Evolutionary conservation across 2,113 vertebrate species (phyloP), one percentile per base, ranked within the genome.

Genomic region (Serilophus lunatus): DNA sequence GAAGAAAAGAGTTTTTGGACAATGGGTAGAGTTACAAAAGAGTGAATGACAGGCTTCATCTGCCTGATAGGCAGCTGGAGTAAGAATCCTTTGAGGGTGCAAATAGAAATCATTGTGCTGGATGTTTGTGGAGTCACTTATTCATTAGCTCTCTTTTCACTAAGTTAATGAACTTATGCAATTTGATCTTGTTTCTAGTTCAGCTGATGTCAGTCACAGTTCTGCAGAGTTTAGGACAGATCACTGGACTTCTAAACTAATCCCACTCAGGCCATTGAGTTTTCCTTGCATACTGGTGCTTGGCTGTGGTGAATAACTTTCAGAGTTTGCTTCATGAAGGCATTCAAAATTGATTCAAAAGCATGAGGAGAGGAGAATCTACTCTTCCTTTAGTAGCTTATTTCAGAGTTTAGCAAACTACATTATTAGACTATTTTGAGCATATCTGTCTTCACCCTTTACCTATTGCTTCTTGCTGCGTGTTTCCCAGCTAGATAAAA

Each of bases 81-180:
- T 76, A 57, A 95, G 71, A 77, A 83, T 74, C 51, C 33, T 94
- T 81, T 91, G 87, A 61, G 57, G 18, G 74, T 88, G 86, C 84
- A 95, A 96, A 97, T 85, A 93, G 92, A 90, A 76, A 75, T 83
- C 44, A 92, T 94, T 97, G 87, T 95, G 59, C 78, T 28, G 69
- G 29, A 44, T 87, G 38, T 97, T 96, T 84, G 84, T 77, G 70
- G 85, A 95, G 94, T 90, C 89, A 86, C 87, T 92, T 96, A 93
- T 87, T 97, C 88, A 92, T 97, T 97, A 96, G 93, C 78, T 97
- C 77, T 78, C 91, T 94, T 97, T 98, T 96, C 82, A 94, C 80
- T 54, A 60, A 47, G 60, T 96, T 97, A 97, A 96, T 97, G 95
- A 96, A 97, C 96, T 97, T 96, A 96, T 92, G 59, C 31, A 93